phyloP scores from a whole-genome alignment of 53 echinoderm and acorn worm species.

The Paracentrotus lividus region DNA sequence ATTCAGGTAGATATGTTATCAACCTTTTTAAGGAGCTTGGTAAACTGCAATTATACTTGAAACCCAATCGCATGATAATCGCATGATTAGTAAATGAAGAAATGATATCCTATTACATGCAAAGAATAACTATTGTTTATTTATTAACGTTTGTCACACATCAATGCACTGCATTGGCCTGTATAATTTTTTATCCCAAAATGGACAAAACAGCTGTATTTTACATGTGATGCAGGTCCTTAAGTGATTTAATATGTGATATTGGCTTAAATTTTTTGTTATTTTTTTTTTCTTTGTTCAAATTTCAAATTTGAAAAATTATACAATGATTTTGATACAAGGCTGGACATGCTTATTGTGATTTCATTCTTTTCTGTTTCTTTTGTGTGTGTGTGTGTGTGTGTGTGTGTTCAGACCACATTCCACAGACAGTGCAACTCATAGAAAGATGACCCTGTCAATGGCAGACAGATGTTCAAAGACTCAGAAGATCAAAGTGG shows the following conservation, averaged over 20 bases:
- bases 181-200: no score
- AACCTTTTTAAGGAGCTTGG: neutral
- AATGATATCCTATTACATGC: neutral
- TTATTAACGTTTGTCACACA: no score
- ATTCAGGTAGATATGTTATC: slow-evolving; percentile 82
- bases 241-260: no score
- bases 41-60: neutral
- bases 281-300: no score
- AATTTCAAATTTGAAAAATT: no score
- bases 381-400: neutral
- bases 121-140: neutral
- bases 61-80: no score
- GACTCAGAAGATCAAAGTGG: slow-evolving; percentile 96
- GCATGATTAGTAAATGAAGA: neutral
- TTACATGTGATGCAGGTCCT: no score
- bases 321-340: no score
- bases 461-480: slow-evolving; percentile 96
- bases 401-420: slow-evolving; percentile 81
- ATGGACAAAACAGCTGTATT: no score
- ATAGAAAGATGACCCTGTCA: slow-evolving; percentile 98
- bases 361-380: neutral
- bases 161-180: no score
- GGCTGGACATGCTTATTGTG: neutral
- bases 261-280: no score
- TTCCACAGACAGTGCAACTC: slow-evolving; percentile 99